Percentiles rank a stretch among this genome's conserved stretches.
Evolutionary conservation across 2,888 invertebrate genomes (phyloP).

Genomic region (Diarsia dahlii): DNA sequence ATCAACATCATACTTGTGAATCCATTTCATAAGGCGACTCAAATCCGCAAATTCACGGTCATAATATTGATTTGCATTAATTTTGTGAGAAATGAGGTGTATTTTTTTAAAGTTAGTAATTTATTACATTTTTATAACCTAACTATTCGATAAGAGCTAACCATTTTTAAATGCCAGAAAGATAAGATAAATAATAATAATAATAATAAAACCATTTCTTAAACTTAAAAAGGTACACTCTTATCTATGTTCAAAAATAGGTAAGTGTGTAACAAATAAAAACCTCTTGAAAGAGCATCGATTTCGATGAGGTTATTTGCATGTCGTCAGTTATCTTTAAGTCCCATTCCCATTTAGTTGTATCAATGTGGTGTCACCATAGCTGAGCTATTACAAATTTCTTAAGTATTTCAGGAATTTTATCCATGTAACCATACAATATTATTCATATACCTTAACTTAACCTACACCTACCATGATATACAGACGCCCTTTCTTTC

Average conservation of each 20-base stretch:
- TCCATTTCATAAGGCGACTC: conserved; percentile 51
- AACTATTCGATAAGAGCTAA: neutral
- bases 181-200: too few relatives aligned
- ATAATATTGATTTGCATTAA: conserved; percentile 57
- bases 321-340: neutral
- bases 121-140: neutral
- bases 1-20: conserved; percentile 37
- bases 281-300: too few relatives aligned
- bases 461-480: too few relatives aligned
- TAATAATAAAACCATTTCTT: too few relatives aligned
- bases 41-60: conserved; percentile 67
- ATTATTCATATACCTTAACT: too few relatives aligned
- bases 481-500: too few relatives aligned
- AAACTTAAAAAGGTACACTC: neutral
- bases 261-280: neutral
- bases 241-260: neutral
- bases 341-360: too few relatives aligned
- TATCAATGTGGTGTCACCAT: too few relatives aligned
- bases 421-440: too few relatives aligned
- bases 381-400: too few relatives aligned
- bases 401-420: too few relatives aligned
- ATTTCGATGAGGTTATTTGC: neutral
- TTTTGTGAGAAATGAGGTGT: conserved; percentile 16
- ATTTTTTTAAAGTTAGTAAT: neutral
- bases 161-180: neutral